These are phyloP conservation scores for Eretmocerus hayati DNA, from an alignment of 2,888 invertebrate genomes.

Conservation along the genomic window DNA sequence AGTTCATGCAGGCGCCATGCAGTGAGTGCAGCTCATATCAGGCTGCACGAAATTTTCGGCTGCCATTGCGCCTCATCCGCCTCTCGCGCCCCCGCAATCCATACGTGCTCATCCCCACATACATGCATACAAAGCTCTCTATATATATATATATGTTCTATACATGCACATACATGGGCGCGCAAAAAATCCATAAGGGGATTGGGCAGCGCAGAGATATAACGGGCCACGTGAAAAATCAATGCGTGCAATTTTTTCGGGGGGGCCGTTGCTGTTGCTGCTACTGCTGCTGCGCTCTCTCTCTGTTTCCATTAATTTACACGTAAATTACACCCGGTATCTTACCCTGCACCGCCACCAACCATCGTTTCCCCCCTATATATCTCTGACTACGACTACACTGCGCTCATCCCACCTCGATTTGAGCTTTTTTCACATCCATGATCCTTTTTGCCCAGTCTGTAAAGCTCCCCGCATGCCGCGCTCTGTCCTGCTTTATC, in stretches of 20 bases:
- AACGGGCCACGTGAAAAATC: not conserved
- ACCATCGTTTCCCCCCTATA: constrained; percentile 8
- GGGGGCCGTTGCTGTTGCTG: too few relatives aligned
- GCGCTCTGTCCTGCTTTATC: constrained; percentile 5
- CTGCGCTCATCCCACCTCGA: constrained; percentile 16
- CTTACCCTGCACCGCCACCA: constrained; percentile 17
- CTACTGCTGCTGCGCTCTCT: not conserved
- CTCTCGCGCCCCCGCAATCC: not conserved
- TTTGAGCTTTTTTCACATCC: constrained; percentile 19
- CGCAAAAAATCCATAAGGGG: too few relatives aligned
- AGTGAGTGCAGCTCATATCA: too few relatives aligned
- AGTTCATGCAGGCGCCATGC: too few relatives aligned
- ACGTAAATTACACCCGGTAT: constrained; percentile 18
- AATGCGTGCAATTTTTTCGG: not conserved
- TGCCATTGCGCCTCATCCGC: not conserved
- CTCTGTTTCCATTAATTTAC: constrained; percentile 9
- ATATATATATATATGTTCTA: too few relatives aligned
- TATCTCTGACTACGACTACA: constrained; percentile 1
- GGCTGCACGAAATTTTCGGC: too few relatives aligned
- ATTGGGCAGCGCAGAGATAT: too few relatives aligned
- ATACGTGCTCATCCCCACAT: constrained; percentile 5
- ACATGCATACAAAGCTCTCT: not conserved
- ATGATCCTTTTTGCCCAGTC: constrained; percentile 22
- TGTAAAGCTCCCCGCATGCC: constrained; percentile 11
- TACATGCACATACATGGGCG: too few relatives aligned